Conservation (phyloP, 2,797 vertebrate genomes). For the Lithobates pipiens region DNA sequence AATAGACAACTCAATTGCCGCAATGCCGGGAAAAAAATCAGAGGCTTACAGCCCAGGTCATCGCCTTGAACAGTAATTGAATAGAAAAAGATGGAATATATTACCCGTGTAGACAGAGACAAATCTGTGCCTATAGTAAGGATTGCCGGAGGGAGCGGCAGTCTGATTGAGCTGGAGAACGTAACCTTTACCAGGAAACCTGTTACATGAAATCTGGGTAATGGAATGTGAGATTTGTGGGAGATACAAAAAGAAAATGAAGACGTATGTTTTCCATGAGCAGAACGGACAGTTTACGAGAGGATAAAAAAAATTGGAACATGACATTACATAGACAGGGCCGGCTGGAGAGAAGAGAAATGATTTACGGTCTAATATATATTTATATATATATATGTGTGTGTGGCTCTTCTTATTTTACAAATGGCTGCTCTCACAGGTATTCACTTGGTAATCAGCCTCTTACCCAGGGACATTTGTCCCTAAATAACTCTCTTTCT, state of each 20-base stretch:
- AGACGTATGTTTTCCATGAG: background rate
- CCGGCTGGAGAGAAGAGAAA: background rate
- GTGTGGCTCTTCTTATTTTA: background rate
- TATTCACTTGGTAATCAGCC: too few species aligned
- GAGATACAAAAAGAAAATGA: background rate
- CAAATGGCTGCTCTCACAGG: background rate
- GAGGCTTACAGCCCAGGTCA: background rate
- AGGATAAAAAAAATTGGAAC: background rate
- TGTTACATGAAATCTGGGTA: background rate
- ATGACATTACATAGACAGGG: background rate
- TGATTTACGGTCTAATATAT: background rate
- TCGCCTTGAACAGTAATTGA: background rate
- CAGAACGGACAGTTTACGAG: background rate
- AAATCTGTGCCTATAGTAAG: conserved; percentile 1
- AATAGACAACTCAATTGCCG: background rate
- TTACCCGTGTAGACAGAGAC: background rate
- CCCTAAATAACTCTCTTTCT: too few species aligned
- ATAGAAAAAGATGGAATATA: conserved; percentile 11
- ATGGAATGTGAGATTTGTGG: background rate
- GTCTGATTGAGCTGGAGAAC: background rate
- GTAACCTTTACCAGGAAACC: background rate
- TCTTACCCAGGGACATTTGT: too few species aligned
- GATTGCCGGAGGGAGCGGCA: background rate
- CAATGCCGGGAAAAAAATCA: background rate
- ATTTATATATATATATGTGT: background rate